Base-by-base conservation (phyloP, 1,140 invertebrate genomes). In the Apis laboriosa region DNA sequence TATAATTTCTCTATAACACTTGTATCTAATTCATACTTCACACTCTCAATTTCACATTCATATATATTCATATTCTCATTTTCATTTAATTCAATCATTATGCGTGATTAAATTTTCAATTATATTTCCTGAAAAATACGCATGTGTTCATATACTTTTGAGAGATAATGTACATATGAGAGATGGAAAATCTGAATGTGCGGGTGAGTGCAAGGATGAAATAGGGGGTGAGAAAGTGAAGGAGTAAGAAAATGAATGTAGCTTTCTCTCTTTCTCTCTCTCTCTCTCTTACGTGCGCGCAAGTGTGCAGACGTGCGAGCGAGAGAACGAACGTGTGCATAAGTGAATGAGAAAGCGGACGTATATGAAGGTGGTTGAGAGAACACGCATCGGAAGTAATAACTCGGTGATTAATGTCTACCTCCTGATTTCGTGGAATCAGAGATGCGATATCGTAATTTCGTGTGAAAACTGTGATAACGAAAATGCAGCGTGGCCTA, bases 331-430 rank as follows among this genome's bases (percentile, higher is more conserved):
- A 60, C 0, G 58, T 19, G 21, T 60, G 21, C 13, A 13, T 12
- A 43, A 43, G 19, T 1, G 11, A 28, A 15, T 7, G 61, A 71
- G 49, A 11, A 15, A 9, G 8, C 24, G 28, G 43, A n/a, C 34
- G 5, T 43, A 5, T 7, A 43, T 11, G 15, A 8, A n/a, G 19
- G 24, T 43, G 34, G 58, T 55, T 21, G 66, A 58, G 55, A 63
- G 43, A 43, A 60, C 66, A 64, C 58, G 60, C 63, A 72, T 79
- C 58, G 60, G 68, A 73, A 60, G 70, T 72, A 77, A 70, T 82
- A 82, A 64, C 72, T 51, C 43, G 28, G 8, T 71, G 77, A 80
- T 84, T 74, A 74, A 84, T 63, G 17, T n/a, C 67, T 64, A 66
- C 28, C 49, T 60, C 24, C 43, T 72, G 56, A 76, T 60, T 60